Evolutionary conservation across 2,888 invertebrate genomes (phyloP), one percentile per base, ranked within the genome.

Genomic region (Drosophila algonquin): DNA sequence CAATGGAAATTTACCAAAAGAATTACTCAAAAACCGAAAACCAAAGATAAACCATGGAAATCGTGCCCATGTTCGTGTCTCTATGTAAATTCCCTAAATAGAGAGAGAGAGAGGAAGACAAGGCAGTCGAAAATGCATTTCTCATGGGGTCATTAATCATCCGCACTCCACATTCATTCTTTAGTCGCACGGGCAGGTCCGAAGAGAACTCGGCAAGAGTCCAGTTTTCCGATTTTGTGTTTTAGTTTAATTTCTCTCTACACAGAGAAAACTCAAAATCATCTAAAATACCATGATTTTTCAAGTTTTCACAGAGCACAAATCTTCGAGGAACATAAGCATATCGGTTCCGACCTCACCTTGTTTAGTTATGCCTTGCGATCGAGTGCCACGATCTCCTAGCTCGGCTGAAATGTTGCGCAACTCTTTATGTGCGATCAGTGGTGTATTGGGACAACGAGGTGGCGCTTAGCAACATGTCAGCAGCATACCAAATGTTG

Each of bases 1-100:
- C 77, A 76, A 40, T 54, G 80, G 77, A 72, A 77, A 77, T 77
- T 73, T 73, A 76, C 77, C 61, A 59, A 72, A 60, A 72, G 63
- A 77, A 47, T 10, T 47, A 47, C 47, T 9, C 16, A 56, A 30
- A 56, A 46, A 56, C 46, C n/a, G 8, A 16, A 56, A 46, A 56
- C 40, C n/a, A 40, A 40, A 40, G 40, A 40, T 40, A 40, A 40
- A 40, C 40, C 40, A 40, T 40, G n/a, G 40, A 40, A 40, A 40
- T 40, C 40, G 40, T 40, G 21, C 21, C 21, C 21, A 21, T 21
- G 7, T 21, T 27, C 12, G n/a, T 27, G 16, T 53, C 30, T 32
- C 35, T 32, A 32, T 16, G 12, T 53, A 24, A 16, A 47, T 21
- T 40, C 40, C n/a, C 14, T 2, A n/a, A 40, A 40, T 14, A 14